Percentiles rank a stretch among this genome's conserved stretches.
Evolutionary conservation across 1,140 invertebrate genomes (phyloP).

Genomic region (Metaphire vulgaris): DNA sequence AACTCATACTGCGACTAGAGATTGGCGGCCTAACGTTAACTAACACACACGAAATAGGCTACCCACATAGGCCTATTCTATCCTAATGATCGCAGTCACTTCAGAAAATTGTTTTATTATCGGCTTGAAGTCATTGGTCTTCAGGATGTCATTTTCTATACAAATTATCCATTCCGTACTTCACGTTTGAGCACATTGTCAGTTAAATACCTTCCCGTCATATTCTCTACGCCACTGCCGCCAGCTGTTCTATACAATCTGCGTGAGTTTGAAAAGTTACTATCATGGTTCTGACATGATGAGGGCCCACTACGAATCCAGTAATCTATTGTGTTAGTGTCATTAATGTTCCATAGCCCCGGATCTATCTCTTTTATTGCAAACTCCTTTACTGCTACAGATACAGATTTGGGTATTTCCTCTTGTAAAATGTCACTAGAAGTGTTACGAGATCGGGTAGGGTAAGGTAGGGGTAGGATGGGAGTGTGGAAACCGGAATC

Average conservation of each 20-base stretch:
- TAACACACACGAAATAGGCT: too few relatives aligned
- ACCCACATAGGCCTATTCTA: too few relatives aligned
- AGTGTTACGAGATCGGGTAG: too few relatives aligned
- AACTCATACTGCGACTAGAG: too few relatives aligned
- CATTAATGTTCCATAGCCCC: constrained; percentile 16
- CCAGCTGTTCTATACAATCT: background rate
- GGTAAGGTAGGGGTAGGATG: too few relatives aligned
- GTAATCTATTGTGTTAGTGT: constrained; percentile 8
- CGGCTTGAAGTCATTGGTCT: too few relatives aligned
- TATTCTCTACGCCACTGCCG: background rate
- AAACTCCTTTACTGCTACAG: constrained; percentile 2
- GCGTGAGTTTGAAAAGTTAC: constrained; percentile 16
- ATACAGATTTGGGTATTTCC: background rate
- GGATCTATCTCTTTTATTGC: constrained; percentile 11
- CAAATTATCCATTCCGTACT: background rate
- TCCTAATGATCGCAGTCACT: background rate
- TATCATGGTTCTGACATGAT: constrained; percentile 6
- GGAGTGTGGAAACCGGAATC: too few relatives aligned
- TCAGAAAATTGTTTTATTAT: too few relatives aligned
- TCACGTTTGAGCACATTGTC: constrained; percentile 14
- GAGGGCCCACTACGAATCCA: constrained; percentile 8
- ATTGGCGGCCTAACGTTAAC: too few relatives aligned
- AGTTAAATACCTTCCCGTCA: background rate
- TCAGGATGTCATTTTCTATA: too few relatives aligned
- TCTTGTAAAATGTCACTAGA: background rate